phyloP scores from a whole-genome alignment of 2,888 invertebrate species.

The Lottia scabra region DNA sequence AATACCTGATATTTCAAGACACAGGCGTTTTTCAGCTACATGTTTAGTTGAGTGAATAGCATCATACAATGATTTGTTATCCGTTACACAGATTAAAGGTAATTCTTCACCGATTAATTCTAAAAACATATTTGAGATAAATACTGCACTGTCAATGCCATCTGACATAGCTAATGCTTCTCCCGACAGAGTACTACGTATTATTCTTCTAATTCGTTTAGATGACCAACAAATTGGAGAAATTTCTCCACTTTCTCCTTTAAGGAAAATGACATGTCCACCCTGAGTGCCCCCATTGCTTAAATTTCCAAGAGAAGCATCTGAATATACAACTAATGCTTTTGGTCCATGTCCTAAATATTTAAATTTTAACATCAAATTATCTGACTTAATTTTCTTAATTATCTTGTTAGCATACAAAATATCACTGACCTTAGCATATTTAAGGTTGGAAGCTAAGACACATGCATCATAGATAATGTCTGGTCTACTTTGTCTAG shows the following conservation, averaged over 20 bases:
- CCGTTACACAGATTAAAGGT: background rate
- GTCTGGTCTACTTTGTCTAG: background rate
- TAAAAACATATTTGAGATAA: background rate
- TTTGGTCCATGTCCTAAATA: background rate
- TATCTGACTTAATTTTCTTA: constrained; percentile 12
- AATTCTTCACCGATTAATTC: background rate
- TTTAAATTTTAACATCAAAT: background rate
- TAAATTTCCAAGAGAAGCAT: background rate
- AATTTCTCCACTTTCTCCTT: background rate
- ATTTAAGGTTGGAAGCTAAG: background rate
- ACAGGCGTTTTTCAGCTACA: background rate
- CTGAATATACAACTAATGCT: background rate
- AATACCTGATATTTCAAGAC: background rate
- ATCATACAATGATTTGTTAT: background rate
- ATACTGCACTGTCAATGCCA: background rate
- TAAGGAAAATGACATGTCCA: background rate
- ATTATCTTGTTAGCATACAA: constrained; percentile 14
- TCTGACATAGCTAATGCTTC: background rate
- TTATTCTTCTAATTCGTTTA: background rate
- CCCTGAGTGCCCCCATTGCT: background rate
- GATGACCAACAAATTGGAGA: background rate
- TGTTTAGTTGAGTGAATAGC: background rate
- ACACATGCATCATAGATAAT: background rate
- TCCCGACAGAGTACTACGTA: background rate
- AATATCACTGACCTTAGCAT: constrained; percentile 2